Evolutionary conservation across 2,797 vertebrate species (phyloP).

Genomic region (Sebastolobus altivelis): DNA sequence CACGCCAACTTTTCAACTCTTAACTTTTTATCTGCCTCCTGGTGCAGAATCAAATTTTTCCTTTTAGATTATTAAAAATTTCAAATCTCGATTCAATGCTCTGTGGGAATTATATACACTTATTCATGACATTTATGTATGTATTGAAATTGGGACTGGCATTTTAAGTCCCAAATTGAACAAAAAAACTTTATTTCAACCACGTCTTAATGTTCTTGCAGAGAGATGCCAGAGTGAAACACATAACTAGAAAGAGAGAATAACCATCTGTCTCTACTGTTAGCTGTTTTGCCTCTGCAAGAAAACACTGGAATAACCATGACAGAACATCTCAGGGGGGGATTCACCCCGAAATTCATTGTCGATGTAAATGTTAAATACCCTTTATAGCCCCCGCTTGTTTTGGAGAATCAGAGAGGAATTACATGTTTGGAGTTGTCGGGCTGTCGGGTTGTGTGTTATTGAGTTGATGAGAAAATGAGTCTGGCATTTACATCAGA

Average conservation of each 20-base stretch:
- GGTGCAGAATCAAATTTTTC: not conserved
- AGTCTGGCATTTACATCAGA: slow-evolving; percentile 47
- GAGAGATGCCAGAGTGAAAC: not conserved
- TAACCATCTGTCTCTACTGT: slow-evolving; percentile 21
- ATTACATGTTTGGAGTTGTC: slow-evolving; percentile 21
- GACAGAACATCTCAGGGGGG: not conserved
- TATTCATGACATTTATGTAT: not conserved
- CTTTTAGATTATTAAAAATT: not conserved
- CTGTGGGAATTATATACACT: not conserved
- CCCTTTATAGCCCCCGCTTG: slow-evolving; percentile 1
- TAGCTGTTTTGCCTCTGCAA: not conserved
- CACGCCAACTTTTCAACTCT: not conserved
- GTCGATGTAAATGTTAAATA: slow-evolving; percentile 31
- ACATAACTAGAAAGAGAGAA: not conserved
- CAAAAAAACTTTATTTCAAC: not conserved
- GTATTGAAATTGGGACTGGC: not conserved
- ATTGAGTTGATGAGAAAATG: slow-evolving; percentile 35
- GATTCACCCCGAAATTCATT: slow-evolving; percentile 6
- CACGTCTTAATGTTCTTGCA: not conserved
- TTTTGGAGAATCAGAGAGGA: slow-evolving; percentile 29
- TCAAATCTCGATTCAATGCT: not conserved
- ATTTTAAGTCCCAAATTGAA: not conserved
- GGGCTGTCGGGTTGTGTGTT: not conserved
- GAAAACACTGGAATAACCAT: not conserved
- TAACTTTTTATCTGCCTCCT: not conserved